Percentiles rank a stretch among this genome's conserved stretches.
phyloP scores from a whole-genome alignment of 2,113 vertebrate genomes.

The Alaudala cheleensis region DNA sequence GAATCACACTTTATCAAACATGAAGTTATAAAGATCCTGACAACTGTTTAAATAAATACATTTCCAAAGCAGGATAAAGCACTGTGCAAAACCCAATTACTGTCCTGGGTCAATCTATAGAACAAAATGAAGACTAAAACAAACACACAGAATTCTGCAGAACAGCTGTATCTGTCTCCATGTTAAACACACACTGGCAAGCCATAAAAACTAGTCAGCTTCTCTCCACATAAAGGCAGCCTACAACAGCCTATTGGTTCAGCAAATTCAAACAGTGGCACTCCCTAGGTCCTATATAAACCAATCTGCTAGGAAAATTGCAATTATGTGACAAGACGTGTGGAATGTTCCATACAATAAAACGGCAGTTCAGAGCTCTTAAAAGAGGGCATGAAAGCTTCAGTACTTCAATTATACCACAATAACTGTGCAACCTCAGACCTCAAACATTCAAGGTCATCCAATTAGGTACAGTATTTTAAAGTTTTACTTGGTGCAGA shows the following conservation, averaged over 20 bases:
- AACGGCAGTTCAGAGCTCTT: constrained; percentile 36
- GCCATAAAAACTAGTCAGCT: constrained; percentile 19
- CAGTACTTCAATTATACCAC: constrained; percentile 49
- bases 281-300: constrained; percentile 4
- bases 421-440: constrained; percentile 58
- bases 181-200: neutral
- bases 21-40: neutral
- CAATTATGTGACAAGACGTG: constrained; percentile 25
- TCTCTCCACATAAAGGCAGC: neutral
- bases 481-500: constrained; percentile 49
- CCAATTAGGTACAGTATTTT: constrained; percentile 57
- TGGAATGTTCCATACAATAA: constrained; percentile 52
- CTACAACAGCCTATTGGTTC: neutral
- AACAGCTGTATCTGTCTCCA: neutral
- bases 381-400: constrained; percentile 44
- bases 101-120: neutral
- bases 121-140: neutral
- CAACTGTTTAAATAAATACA: constrained; percentile 28
- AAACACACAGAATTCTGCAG: neutral
- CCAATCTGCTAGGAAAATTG: constrained; percentile 28
- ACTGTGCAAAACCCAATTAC: constrained; percentile 1
- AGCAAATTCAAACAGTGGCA: constrained; percentile 12
- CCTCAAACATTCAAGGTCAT: constrained; percentile 55
- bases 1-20: neutral
- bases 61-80: constrained; percentile 12